Evolutionary conservation across 2,888 invertebrate species (phyloP), one percentile per base, ranked within the genome.

Genomic region (Amphipyra tragopoginis): DNA sequence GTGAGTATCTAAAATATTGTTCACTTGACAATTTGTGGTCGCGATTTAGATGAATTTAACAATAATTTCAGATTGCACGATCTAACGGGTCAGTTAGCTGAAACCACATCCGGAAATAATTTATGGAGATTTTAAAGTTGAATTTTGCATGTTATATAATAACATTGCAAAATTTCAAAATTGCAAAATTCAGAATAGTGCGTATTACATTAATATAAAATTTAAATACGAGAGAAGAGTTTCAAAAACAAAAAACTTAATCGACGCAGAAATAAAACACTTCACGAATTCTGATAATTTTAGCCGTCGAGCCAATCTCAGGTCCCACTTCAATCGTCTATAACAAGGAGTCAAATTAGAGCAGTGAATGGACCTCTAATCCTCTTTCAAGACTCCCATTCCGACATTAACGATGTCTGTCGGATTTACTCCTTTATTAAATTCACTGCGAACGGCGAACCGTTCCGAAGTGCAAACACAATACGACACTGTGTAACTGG

Each of bases 311-410:
- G 58, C 72, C 61, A 80, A 72, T 72, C 57, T 56, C 43, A 64
- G 66, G 66, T 48, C 47, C 62, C 65, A 70, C 72, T 80, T 68
- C 70, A 74, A 73, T 75, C 74, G 65, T 67, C 72, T 75, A 68
- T 78, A 81, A 83, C 83, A 81, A 80, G 81, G 80, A 83, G 77
- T 82, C 80, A 83, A 85, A 81, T 85, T 82, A 84, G 81, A 82
- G 76, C 76, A 72, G 76, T 80, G 83, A 84, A 85, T 81, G 79
- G 81, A 80, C 75, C 79, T 77, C 79, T 84, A 83, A 85, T 84
- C 81, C 82, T 83, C 79, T 80, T 80, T 78, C 79, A 73, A 79
- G 78, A 79, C 75, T 80, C 75, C 79, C 77, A 79, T 81, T 83
- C 71, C 79, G 67, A 77, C 83, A 77, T 83, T 85, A 83, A 81